Evolutionary conservation across 1,140 invertebrate species (phyloP).

Genomic region (Musca vetustissima): DNA sequence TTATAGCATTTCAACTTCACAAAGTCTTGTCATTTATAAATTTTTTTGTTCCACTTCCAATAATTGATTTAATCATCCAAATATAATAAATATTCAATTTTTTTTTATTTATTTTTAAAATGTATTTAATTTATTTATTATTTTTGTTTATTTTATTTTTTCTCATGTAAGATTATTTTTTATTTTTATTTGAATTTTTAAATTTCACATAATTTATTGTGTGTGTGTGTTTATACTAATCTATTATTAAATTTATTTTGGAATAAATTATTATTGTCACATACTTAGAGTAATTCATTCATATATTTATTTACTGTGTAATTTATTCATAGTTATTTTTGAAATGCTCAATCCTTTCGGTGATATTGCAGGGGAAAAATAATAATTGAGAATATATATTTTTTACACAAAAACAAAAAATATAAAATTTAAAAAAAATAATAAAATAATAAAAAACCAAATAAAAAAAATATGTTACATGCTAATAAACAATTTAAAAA

Average conservation of each 20-base stretch:
- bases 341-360: constrained; percentile 1
- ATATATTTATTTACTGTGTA: constrained; percentile 1
- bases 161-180: neutral
- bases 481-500: neutral
- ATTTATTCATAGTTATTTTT: neutral
- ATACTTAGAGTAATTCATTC: constrained; percentile 38
- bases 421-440: neutral
- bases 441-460: neutral
- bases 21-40: no score
- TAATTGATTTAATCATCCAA: no score
- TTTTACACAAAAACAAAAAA: neutral
- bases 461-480: constrained; percentile 4
- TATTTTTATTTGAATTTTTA: neutral
- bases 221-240: neutral
- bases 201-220: constrained; percentile 2
- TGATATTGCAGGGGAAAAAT: neutral
- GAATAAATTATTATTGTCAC: constrained; percentile 56
- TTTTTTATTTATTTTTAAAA: neutral
- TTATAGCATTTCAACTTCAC: no score
- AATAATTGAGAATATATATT: constrained; percentile 1
- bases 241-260: constrained; percentile 27
- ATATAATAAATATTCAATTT: no score
- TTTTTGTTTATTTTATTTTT: neutral
- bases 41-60: no score
- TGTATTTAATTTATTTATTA: no score